Evolutionary conservation across 2,113 vertebrate species (phyloP).

Genomic region (Nicator chloris): DNA sequence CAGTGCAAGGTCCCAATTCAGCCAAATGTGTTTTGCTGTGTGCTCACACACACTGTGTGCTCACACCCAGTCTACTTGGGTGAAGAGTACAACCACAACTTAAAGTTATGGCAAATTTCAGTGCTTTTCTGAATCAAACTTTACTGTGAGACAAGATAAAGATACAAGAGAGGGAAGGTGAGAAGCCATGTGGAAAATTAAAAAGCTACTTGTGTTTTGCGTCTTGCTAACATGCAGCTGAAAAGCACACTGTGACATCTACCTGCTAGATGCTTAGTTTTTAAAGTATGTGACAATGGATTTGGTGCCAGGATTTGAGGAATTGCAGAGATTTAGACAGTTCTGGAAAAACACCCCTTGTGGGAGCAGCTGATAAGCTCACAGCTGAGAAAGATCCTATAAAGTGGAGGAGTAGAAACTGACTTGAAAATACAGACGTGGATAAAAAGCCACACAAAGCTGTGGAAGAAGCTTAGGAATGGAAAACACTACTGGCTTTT

Average conservation of each 20-base stretch:
- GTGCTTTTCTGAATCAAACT: neutral
- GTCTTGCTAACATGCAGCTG: neutral
- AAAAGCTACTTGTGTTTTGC: neutral
- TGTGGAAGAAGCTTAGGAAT: neutral
- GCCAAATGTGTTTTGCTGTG: neutral
- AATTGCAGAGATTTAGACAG: neutral
- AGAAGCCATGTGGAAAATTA: neutral
- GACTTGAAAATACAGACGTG: neutral
- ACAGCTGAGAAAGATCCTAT: neutral
- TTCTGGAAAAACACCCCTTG: accelerated
- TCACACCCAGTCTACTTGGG: neutral
- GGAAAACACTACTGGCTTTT: neutral
- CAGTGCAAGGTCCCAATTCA: neutral
- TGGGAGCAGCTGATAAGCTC: neutral
- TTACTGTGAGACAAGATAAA: neutral
- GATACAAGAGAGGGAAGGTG: neutral
- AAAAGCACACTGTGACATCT: neutral
- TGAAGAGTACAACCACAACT: neutral
- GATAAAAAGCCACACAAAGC: neutral
- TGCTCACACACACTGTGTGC: neutral
- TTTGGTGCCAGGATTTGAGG: neutral
- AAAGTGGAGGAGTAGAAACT: neutral
- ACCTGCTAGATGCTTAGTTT: neutral
- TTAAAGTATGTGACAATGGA: neutral
- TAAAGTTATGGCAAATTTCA: neutral